Evolutionary conservation across 2,113 vertebrate species (phyloP).

Genomic region (Scortum barcoo): DNA sequence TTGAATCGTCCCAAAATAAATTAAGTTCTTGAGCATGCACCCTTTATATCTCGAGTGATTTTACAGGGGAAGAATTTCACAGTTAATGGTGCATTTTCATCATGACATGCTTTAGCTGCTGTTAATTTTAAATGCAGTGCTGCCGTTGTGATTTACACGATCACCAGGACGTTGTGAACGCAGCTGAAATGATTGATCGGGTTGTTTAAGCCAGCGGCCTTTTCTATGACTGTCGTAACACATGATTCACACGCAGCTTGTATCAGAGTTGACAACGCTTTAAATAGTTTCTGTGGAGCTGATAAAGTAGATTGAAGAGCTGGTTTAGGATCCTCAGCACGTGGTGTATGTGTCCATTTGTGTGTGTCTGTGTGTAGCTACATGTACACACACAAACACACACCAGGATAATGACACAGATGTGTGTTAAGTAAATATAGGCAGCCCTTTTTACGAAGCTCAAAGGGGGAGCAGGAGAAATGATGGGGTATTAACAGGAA

Average conservation of each 20-base stretch:
- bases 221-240: conserved; percentile 9
- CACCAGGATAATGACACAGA: conserved; percentile 73
- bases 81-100: conserved; percentile 24
- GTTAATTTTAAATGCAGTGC: conserved; percentile 36
- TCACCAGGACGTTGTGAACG: conserved; percentile 13
- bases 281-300: conserved; percentile 60
- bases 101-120: conserved; percentile 18
- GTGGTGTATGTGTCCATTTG: conserved; percentile 26
- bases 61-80: conserved; percentile 6
- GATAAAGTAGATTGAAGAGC: conserved; percentile 49
- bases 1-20: neutral
- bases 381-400: conserved; percentile 25
- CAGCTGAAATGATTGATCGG: conserved; percentile 61
- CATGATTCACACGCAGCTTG: conserved; percentile 22
- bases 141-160: conserved; percentile 37
- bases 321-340: conserved; percentile 30
- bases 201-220: conserved; percentile 45
- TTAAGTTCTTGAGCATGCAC: neutral
- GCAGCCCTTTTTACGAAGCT: conserved; percentile 63
- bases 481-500: conserved; percentile 81
- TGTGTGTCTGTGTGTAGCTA: conserved; percentile 4
- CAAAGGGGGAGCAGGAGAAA: conserved; percentile 72
- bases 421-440: conserved; percentile 79
- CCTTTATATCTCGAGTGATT: neutral
- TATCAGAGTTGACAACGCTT: conserved; percentile 53